Base-by-base conservation (phyloP, 2,888 invertebrate species). In the Drosophila glabriapex region DNA sequence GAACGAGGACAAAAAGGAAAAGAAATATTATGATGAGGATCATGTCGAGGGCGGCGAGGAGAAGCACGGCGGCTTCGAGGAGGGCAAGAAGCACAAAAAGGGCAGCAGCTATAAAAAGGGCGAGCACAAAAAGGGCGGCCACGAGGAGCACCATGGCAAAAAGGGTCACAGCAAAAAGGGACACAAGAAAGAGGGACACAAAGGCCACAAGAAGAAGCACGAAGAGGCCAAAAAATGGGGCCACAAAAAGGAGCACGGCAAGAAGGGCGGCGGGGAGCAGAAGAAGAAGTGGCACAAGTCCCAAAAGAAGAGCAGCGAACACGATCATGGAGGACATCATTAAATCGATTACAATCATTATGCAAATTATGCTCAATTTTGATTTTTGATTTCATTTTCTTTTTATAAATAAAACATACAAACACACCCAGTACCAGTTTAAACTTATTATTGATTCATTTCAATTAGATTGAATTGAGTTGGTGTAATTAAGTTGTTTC, bases 1-100 rank as follows among this genome's bases (percentile, higher is more conserved):
- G 73, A 97, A 97, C 92, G 97, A 97, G 93, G 97, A 95, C 93
- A 97, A 97, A 92, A 97, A 97, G 93, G 96, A 97, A 89, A 97
- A 97, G 91, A 96, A 97, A 91, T 97, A 97, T 95, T 97, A 96
- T 93, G 97, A 97, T 84, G 97, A 97, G 93, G 96, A 97, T 87
- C 97, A 97, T 83, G 97, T 97, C 88, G 95, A 96, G 52, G 97
- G 96, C 0, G 96, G 96, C 83, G 96, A 97, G 92, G 96, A 96
- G 91, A 97, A 97, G 90, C 96, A 97, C 90, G 97, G 97, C 74
- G 96, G 95, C 41, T 96, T 95, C 92, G 96, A 97, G 91, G 96
- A 97, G 91, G 96, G 96, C 90, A 96, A 97, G 83, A 96, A 96
- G 31, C 96, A 96, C 93, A 96, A 97, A 93, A 96, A 97, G 93